Base-by-base conservation (phyloP, 2,888 invertebrate species). In the Gastracanthus pulcherrimus region DNA sequence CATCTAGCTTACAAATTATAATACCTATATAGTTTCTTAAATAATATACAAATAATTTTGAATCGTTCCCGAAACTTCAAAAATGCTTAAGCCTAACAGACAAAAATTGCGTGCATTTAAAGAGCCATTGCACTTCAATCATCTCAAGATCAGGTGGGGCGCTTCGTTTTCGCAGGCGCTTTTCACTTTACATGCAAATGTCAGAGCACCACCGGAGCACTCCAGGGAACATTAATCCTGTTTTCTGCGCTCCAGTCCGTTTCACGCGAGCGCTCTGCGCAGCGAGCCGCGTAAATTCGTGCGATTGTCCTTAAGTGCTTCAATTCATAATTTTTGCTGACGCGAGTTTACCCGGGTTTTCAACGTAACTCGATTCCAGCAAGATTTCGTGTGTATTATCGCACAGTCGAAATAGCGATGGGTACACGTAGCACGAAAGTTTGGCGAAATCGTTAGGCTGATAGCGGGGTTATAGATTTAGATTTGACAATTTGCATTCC, bases 121-220 rank as follows among this genome's bases (percentile, higher is more conserved):
- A 75, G 34, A 62, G 48, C 51, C n/a, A n/a, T 36, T 36, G 31
- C 66, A 55, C 55, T 76, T 67, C 36, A 76, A 76, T 76, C 66
- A 38, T 67, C 66, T 66, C 38, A 29, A 66, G 66, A 76, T 76
- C 76, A 45, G n/a, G 23, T 26, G 48, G 3, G 23, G 7, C 64
- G 36, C 13, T 51, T 51, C 23, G 34, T 64, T 75, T 51, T 76
- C 26, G 55, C 67, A 9, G 19, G 45, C 45, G 9, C 66, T 67
- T 66, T 76, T 66, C 76, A 38, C 41, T 67, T 19, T 67, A 29
- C 66, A 67, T 67, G 76, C 67, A 76, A 75, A 76, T 67, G 66
- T 66, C 75, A 66, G 29, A n/a, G 38, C 48, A 48, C 69, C 7
- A 26, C n/a, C 41, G 58, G 26, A 26, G 29, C 26, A 58, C 41